Conservation (phyloP, 35 echinoderm and acorn worm genomes). For the Stichopus chloronotus region DNA sequence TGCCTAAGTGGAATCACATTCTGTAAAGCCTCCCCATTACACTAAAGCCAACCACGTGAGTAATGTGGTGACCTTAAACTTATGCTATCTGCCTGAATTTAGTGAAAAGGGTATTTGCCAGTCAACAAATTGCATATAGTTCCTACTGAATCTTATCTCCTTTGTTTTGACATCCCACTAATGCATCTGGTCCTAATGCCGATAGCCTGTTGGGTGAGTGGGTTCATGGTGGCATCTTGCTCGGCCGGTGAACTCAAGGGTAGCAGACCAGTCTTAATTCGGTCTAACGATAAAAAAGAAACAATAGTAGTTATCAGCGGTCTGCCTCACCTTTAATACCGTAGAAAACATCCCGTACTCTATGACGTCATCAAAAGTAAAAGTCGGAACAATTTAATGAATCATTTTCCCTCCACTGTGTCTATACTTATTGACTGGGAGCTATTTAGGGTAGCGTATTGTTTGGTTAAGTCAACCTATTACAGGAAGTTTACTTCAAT, state of each 20-base stretch:
- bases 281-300: constrained; percentile 1
- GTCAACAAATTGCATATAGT: too few species aligned
- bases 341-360: constrained; percentile 25
- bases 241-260: constrained; percentile 11
- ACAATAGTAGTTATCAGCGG: not conserved
- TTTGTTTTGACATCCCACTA: too few species aligned
- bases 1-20: too few species aligned
- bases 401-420: constrained; percentile 16
- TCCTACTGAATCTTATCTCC: too few species aligned
- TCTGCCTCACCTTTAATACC: constrained; percentile 8
- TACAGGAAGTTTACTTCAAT: not conserved
- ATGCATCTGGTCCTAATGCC: too few species aligned
- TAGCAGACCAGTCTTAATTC: constrained; percentile 6
- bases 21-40: too few species aligned
- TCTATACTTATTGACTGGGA: not conserved
- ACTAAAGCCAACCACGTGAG: too few species aligned
- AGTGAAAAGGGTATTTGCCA: too few species aligned
- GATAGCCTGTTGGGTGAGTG: too few species aligned
- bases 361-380: constrained; percentile 27
- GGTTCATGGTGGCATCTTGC: not conserved
- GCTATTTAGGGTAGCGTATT: constrained; percentile 31
- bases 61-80: too few species aligned
- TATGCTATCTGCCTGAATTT: too few species aligned
- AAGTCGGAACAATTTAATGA: constrained; percentile 44
- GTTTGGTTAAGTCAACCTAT: constrained; percentile 8